Evolutionary conservation across 53 echinoderm and acorn worm species (phyloP), one percentile per base, ranked within the genome.

Genomic region (Actinopyga echinites): DNA sequence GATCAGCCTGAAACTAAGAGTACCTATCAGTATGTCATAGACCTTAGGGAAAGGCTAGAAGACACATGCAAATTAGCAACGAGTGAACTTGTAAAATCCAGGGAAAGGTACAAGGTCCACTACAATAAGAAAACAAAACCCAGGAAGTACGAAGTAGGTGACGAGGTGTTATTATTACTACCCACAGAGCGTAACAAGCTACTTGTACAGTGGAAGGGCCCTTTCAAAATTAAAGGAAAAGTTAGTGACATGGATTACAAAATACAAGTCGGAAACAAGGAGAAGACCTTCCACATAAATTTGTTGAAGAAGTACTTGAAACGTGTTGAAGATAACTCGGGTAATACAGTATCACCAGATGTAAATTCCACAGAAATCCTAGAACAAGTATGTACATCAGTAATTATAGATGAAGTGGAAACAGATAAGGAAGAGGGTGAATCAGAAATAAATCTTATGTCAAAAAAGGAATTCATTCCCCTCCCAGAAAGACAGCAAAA

Each of bases 231-330:
- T n/a, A n/a, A n/a, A n/a, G n/a, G n/a, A n/a, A n/a, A n/a, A n/a
- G n/a, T n/a, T n/a, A n/a, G n/a, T n/a, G n/a, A n/a, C n/a, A n/a
- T n/a, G n/a, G n/a, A n/a, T n/a, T n/a, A 71, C 73, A 29, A 71
- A 34, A 71, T 71, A 8, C 31, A 71, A 5, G 24, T 71, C 9
- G 73, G 73, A 23, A 8, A 71, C 17, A 29, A 35, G 36, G 34
- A 32, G 23, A 29, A 71, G 40, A 71, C 73, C 8, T 71, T 71
- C 34, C 73, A 71, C 40, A 38, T 38, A 71, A 71, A 71, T 38
- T 34, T 71, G 49, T 45, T 37, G 26, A 35, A 40, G 37, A 37
- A 26, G 44, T 75, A 75, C 43, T 40, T 22, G 21, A 37, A 21
- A 45, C 37, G 43, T 42, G 73, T 31, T 30, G 34, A 7, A 23